Percentiles rank a stretch among this genome's conserved stretches.
phyloP scores from a whole-genome alignment of 2,888 invertebrate genomes.

The Drosophila sordidapex region DNA sequence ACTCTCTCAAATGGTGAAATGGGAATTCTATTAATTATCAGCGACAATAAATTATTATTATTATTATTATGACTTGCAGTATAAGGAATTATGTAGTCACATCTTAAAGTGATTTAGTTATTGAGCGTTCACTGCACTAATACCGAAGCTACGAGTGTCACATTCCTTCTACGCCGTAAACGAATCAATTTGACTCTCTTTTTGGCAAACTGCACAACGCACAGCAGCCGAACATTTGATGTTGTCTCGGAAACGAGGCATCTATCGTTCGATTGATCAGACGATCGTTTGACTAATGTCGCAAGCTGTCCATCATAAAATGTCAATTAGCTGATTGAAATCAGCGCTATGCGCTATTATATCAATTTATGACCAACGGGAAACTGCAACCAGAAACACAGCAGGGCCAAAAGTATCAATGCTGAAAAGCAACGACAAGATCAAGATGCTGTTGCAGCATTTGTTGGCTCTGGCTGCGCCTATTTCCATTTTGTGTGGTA shows the following conservation, averaged over 20 bases:
- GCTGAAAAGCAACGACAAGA: constrained; percentile 61
- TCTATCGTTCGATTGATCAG: constrained; percentile 1
- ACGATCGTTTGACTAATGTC: constrained; percentile 33
- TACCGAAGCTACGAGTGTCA: neutral
- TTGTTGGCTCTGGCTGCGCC: constrained; percentile 48
- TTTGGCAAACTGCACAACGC: constrained; percentile 19
- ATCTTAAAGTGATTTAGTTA: neutral
- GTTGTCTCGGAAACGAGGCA: constrained; percentile 19
- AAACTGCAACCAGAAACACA: constrained; percentile 41
- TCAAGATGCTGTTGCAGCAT: constrained; percentile 44
- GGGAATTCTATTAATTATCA: neutral
- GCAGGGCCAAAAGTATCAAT: constrained; percentile 13
- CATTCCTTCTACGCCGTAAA: neutral
- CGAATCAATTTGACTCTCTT: constrained; percentile 38
- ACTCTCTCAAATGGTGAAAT: neutral
- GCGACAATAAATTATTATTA: neutral
- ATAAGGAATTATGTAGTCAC: neutral
- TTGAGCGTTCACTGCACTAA: neutral
- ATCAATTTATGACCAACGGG: constrained; percentile 70
- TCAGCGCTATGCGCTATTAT: constrained; percentile 65
- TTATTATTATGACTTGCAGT: neutral
- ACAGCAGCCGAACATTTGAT: constrained; percentile 20
- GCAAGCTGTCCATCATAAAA: constrained; percentile 71
- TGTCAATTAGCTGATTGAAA: constrained; percentile 76
- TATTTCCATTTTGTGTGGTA: constrained; percentile 60